A percentile compares a stretch with the other conserved stretches of the same genome.
phyloP scores from a whole-genome alignment of 1,140 invertebrate species.

The Musca domestica region DNA sequence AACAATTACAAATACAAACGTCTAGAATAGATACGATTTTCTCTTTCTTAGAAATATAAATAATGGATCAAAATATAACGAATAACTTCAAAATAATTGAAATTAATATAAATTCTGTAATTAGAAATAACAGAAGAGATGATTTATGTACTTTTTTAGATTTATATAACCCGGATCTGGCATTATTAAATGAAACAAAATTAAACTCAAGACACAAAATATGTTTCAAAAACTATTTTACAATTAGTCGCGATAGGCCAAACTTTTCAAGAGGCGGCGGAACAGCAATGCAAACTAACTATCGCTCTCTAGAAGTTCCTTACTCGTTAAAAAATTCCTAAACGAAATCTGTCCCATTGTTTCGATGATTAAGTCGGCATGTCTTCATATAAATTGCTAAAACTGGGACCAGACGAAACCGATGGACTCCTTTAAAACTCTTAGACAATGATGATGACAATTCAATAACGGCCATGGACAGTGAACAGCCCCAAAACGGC shows the following conservation, averaged over 20 bases:
- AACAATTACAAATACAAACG: slow-evolving; percentile 4
- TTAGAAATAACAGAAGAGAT: background rate
- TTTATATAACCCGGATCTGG: background rate
- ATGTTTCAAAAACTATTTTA: background rate
- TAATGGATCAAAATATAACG: background rate
- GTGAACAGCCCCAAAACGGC: too few species aligned
- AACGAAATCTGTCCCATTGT: too few species aligned
- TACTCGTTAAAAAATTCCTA: too few species aligned
- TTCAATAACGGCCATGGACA: too few species aligned
- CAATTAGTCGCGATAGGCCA: background rate
- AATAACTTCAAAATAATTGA: slow-evolving; percentile 27
- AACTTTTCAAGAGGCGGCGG: too few species aligned
- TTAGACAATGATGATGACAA: too few species aligned
- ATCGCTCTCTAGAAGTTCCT: too few species aligned
- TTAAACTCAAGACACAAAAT: slow-evolving; percentile 11
- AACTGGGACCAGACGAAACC: too few species aligned
- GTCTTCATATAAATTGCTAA: too few species aligned
- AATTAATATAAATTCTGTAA: slow-evolving; percentile 8
- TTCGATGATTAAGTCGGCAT: too few species aligned
- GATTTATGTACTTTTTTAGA: slow-evolving; percentile 1
- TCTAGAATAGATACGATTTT: slow-evolving; percentile 4
- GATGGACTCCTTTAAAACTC: too few species aligned
- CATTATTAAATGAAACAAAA: slow-evolving; percentile 15
- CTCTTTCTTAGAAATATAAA: background rate
- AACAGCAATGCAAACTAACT: too few species aligned